Evolutionary conservation across 2,888 invertebrate species (phyloP).

Genomic region (Perizoma affinitatum): DNA sequence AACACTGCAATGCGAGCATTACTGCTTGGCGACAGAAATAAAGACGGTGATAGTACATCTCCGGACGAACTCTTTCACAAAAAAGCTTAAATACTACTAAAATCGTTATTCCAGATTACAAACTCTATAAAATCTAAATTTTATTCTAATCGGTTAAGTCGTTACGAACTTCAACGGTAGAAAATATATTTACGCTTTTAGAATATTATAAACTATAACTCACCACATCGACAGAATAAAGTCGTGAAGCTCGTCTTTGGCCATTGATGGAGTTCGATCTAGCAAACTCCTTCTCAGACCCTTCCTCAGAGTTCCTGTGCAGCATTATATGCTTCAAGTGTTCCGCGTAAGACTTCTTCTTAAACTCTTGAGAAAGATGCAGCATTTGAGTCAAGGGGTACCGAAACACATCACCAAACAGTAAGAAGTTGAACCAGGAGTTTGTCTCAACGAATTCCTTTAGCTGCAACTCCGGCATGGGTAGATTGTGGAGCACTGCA

Average conservation of each 20-base stretch:
- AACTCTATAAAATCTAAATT: too few species aligned
- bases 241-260: slow-evolving; percentile 62
- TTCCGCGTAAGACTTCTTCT: slow-evolving; percentile 82
- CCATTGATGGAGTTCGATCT: slow-evolving; percentile 64
- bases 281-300: slow-evolving; percentile 63
- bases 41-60: too few species aligned
- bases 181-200: too few species aligned
- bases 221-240: slow-evolving; percentile 73
- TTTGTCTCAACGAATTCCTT: slow-evolving; percentile 84
- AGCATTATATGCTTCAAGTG: slow-evolving; percentile 84
- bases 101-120: too few species aligned
- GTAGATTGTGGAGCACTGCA: slow-evolving; percentile 82
- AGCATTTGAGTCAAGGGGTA: slow-evolving; percentile 86
- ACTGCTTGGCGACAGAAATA: too few species aligned
- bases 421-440: slow-evolving; percentile 88
- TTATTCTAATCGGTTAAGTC: too few species aligned
- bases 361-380: slow-evolving; percentile 82
- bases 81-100: too few species aligned
- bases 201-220: slow-evolving; percentile 47
- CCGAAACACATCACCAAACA: slow-evolving; percentile 87
- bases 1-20: too few species aligned
- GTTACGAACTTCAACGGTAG: background rate
- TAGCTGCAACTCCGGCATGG: slow-evolving; percentile 84
- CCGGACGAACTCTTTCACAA: too few species aligned
- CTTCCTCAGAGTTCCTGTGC: slow-evolving; percentile 68